A percentile compares a stretch with the other conserved stretches of the same genome.
Conservation (phyloP, 2,797 vertebrate species). For the Gouania willdenowi region DNA sequence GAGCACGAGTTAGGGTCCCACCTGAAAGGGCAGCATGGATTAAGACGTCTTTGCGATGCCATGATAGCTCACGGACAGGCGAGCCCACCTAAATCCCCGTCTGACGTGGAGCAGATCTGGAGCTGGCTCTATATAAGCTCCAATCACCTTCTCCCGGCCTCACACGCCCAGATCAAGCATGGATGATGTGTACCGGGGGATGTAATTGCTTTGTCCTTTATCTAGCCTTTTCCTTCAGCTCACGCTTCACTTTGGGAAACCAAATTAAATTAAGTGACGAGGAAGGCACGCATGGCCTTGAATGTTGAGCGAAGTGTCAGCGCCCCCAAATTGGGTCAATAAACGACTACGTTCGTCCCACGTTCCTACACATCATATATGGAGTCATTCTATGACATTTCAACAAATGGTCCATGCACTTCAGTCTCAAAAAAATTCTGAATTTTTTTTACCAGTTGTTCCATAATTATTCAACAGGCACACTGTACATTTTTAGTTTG, state of each 20-base stretch:
- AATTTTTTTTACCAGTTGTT: too few species aligned
- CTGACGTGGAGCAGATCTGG: slow-evolving; percentile 56
- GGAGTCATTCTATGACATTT: too few species aligned
- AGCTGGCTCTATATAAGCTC: slow-evolving; percentile 66
- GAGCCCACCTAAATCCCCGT: slow-evolving; percentile 70
- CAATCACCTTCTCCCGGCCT: slow-evolving; percentile 68
- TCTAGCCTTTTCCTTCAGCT: slow-evolving; percentile 25
- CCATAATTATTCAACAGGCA: too few species aligned
- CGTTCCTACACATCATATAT: too few species aligned
- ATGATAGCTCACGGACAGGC: slow-evolving; percentile 47
- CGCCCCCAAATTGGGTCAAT: too few species aligned
- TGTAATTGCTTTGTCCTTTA: slow-evolving; percentile 70
- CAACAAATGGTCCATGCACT: too few species aligned
- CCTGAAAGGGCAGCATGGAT: slow-evolving; percentile 75
- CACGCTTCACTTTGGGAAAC: slow-evolving; percentile 38
- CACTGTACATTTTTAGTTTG: too few species aligned
- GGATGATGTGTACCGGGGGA: slow-evolving; percentile 60
- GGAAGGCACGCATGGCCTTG: too few species aligned
- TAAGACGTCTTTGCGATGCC: slow-evolving; percentile 71
- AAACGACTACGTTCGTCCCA: too few species aligned
- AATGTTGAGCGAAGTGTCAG: too few species aligned
- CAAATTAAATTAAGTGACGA: slow-evolving; percentile 53
- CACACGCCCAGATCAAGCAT: slow-evolving; percentile 50
- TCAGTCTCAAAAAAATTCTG: too few species aligned
- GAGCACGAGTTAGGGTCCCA: slow-evolving; percentile 24